Base-by-base conservation (phyloP, 1,140 invertebrate genomes). In the Anoplolepis gracilipes region DNA sequence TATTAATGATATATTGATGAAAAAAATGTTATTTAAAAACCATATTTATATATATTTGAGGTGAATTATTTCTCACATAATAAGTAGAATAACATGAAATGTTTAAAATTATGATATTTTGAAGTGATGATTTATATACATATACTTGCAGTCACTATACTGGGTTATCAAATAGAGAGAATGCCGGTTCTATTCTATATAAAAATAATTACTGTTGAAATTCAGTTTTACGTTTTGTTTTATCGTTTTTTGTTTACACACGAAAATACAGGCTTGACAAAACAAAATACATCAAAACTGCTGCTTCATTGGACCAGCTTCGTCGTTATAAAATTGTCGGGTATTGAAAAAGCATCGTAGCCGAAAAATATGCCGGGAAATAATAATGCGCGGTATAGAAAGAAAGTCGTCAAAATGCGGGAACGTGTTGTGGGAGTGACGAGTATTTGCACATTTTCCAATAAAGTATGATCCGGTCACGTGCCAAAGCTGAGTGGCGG, bases 371-470 rank as follows among this genome's bases (percentile, higher is more conserved):
- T n/a, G 42, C n/a, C n/a, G n/a, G 49, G 25, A 85, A 76, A 88
- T 55, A 81, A 42, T 69, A 64, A 59, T 30, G 13, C 49, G 33
- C 53, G 28, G 1, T 19, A 84, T 59, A 49, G 22, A 16, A 65
- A 61, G 57, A 30, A 69, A 85, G 30, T 55, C 28, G 64, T 33
- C 11, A 42, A 77, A 81, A 25, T 62, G 57, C 57, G 57, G 36
- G 53, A 16, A 36, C 39, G 67, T 0, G 25, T 13, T 4, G 16
- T 16, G 46, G 46, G 72, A 13, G 81, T 25, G 86, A 33, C 64
- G 49, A 55, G 76, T 94, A 92, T 94, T 95, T 94, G 92, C 92
- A 93, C 94, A 93, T 93, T 94, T 94, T 93, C 90, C 93, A 95
- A 95, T 95, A 95, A 95, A 95, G 94, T 90, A 90, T 88, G 91